Base-by-base conservation (phyloP, 1,140 invertebrate species). In the Scaptomyza hsui region DNA sequence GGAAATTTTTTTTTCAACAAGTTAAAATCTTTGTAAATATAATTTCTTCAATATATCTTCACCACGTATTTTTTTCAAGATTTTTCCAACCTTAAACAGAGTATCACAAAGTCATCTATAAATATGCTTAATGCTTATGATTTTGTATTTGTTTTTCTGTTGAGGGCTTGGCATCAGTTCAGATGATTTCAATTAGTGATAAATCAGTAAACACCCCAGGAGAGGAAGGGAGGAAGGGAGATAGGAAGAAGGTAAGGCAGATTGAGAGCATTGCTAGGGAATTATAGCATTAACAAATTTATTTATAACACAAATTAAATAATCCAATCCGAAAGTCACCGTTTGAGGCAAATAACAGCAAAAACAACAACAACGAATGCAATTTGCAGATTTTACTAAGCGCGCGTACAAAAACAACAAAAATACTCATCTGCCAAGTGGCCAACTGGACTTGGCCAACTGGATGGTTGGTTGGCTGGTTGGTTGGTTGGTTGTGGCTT, bases 251-350 rank as follows among this genome's bases (percentile, higher is more conserved):
- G 39, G 13, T 7, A 15, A 4, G 13, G 55, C 13, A 19, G 45
- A 37, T 16, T 12, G 62, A 60, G 32, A 60, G 24, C 7, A 73
- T 37, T 45, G 62, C 72, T 45, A 52, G 13, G 56, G 35, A 83
- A 81, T 88, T 88, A 81, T 86, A 65, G 78, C 75, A 69, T 78
- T 78, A 88, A 89, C 78, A 88, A 89, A 88, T 88, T 88, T 88
- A 88, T 88, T 82, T 88, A 88, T 81, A 88, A 80, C 81, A 74
- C 70, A 86, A 86, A 86, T 86, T 86, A 86, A 86, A 86, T 86
- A 86, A 86, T 65, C 69, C 82, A 72, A 74, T 63, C 42, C 41
- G 37, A 70, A 67, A 61, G 60, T 72, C 62, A 72, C 72, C 41
- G 41, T 65, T 75, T 57, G 71, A 39, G 76, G 67, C 78, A 68